These are phyloP conservation scores for Origma solitaria DNA, from an alignment of 2,113 vertebrate genomes.

Conservation along the genomic window DNA sequence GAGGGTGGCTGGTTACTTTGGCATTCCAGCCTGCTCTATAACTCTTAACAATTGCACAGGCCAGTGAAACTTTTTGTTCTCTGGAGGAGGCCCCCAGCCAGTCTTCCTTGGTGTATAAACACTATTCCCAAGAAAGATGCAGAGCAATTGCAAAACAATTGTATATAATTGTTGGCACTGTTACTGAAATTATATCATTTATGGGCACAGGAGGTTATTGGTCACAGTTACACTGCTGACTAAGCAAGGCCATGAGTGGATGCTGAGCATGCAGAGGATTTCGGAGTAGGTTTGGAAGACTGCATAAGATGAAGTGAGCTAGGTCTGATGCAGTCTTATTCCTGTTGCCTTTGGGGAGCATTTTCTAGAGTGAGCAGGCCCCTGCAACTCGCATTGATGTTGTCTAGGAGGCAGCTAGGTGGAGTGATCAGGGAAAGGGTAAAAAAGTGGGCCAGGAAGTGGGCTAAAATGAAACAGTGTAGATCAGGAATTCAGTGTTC, in stretches of 20 bases:
- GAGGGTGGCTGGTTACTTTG: not conserved
- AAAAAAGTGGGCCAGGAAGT: not conserved
- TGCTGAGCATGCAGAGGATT: not conserved
- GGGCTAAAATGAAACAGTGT: not conserved
- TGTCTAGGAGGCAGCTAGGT: not conserved
- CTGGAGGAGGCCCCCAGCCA: not conserved
- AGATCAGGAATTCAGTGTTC: not conserved
- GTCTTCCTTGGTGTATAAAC: not conserved
- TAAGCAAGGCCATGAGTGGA: not conserved
- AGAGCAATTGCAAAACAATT: not conserved
- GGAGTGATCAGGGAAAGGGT: not conserved
- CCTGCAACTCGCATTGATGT: rapidly evolving
- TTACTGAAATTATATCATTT: not conserved
- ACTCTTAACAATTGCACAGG: not conserved
- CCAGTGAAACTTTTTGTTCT: not conserved
- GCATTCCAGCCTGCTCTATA: not conserved
- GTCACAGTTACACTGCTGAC: not conserved
- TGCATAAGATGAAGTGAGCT: rapidly evolving
- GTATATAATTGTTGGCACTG: not conserved
- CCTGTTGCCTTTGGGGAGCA: not conserved
- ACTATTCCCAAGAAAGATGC: not conserved
- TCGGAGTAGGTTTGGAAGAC: not conserved
- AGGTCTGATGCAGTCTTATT: not conserved
- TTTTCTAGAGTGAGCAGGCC: not conserved
- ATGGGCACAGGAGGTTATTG: not conserved